Conservation (phyloP, 2,888 invertebrate species). For the Oxyteleia sp. region DNA sequence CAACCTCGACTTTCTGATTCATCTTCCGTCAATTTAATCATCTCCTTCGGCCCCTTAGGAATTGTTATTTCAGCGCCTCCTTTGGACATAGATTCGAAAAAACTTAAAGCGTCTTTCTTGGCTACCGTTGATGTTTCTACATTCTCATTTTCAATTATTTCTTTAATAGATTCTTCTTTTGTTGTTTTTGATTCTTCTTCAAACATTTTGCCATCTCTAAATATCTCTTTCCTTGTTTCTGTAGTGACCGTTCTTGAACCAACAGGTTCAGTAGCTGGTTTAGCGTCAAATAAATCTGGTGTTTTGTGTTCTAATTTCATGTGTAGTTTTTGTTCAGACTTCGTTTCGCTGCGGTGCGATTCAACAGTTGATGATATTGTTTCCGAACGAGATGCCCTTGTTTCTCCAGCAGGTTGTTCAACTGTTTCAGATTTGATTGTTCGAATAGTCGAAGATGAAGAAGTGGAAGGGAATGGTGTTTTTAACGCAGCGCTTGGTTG, state of each 20-base stretch:
- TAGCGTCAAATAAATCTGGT: slow-evolving; percentile 80
- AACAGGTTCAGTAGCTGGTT: slow-evolving; percentile 63
- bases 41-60: slow-evolving; percentile 85
- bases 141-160: slow-evolving; percentile 84
- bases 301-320: slow-evolving; percentile 86
- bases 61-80: slow-evolving; percentile 84
- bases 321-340: slow-evolving; percentile 86
- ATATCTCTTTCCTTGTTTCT: slow-evolving; percentile 70
- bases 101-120: slow-evolving; percentile 90
- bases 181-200: slow-evolving; percentile 75
- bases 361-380: slow-evolving; percentile 85
- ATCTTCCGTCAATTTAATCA: slow-evolving; percentile 84
- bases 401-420: slow-evolving; percentile 66
- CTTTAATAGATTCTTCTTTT: slow-evolving; percentile 76
- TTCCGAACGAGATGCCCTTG: slow-evolving; percentile 83
- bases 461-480: slow-evolving; percentile 79
- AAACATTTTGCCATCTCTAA: slow-evolving; percentile 69
- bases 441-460: slow-evolving; percentile 79
- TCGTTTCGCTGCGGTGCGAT: slow-evolving; percentile 85
- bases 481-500: slow-evolving; percentile 83
- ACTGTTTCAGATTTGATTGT: slow-evolving; percentile 80
- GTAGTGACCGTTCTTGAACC: slow-evolving; percentile 70
- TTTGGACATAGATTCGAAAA: slow-evolving; percentile 90
- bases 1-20: slow-evolving; percentile 79
- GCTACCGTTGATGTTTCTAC: slow-evolving; percentile 90